phyloP scores from a whole-genome alignment of 2,113 vertebrate species.

The Heliornis fulica region DNA sequence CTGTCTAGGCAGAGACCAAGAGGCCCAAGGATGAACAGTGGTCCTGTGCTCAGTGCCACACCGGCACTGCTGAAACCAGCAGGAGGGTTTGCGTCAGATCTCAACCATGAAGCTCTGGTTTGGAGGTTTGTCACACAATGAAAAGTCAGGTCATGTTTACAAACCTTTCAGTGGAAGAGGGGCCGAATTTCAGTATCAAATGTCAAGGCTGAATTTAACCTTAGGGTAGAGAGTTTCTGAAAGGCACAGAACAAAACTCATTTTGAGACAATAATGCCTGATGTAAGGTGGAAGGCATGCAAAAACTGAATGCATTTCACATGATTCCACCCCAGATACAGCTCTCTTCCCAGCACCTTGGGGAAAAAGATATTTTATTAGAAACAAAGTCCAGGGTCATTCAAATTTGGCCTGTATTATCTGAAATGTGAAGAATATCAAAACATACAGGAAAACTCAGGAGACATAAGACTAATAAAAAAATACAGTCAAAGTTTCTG shows the following conservation, averaged over 20 bases:
- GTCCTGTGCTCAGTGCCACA: background rate
- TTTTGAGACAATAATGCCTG: background rate
- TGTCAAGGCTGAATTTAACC: background rate
- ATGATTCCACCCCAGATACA: background rate
- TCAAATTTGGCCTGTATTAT: background rate
- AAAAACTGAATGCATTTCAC: background rate
- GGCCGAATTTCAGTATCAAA: background rate
- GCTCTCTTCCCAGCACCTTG: background rate
- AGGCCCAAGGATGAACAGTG: background rate
- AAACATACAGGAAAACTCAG: background rate
- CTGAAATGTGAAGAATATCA: background rate
- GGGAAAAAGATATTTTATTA: background rate
- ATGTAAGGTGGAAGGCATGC: background rate
- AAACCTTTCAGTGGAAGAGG: background rate
- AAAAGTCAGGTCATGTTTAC: background rate
- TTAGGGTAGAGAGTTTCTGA: background rate
- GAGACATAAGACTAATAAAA: conserved; percentile 12
- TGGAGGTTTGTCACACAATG: background rate
- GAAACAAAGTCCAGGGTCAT: background rate
- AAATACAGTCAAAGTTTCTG: background rate
- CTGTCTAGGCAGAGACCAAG: background rate
- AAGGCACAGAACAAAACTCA: background rate
- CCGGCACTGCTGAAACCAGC: background rate
- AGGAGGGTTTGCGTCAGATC: background rate
- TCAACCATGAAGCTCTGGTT: background rate